These are phyloP conservation scores for Eupelmus urozonus DNA, from an alignment of 2,888 invertebrate genomes.

Conservation along the genomic window DNA sequence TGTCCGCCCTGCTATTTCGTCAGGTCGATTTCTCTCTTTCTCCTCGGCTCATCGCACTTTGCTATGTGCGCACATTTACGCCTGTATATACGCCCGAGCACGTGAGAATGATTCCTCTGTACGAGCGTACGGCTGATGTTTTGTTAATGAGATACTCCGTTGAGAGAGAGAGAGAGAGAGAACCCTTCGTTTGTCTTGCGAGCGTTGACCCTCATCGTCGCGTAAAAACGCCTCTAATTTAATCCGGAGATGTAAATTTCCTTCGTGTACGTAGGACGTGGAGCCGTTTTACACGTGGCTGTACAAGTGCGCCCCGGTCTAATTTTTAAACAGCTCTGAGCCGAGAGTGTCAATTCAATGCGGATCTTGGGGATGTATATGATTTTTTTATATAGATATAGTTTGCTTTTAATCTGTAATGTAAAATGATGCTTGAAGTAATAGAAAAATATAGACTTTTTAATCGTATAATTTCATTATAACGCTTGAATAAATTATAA, in stretches of 20 bases:
- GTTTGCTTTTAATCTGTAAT: too few relatives aligned
- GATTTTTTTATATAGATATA: background rate
- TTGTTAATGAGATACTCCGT: constrained; percentile 36
- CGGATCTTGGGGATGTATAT: too few relatives aligned
- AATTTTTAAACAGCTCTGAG: too few relatives aligned
- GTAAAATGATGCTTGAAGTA: too few relatives aligned
- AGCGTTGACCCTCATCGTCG: constrained; percentile 1
- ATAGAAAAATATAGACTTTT: constrained; percentile 23
- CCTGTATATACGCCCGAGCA: background rate
- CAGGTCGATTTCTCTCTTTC: background rate
- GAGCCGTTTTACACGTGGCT: too few relatives aligned
- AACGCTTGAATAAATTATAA: constrained; percentile 27
- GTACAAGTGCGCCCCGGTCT: too few relatives aligned
- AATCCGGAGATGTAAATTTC: constrained; percentile 1
- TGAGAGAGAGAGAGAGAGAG: too few relatives aligned
- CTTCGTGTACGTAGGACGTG: too few relatives aligned
- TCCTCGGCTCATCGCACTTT: background rate
- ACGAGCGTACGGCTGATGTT: constrained; percentile 18
- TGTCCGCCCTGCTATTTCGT: background rate
- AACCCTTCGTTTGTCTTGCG: constrained; percentile 31
- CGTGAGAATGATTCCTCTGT: constrained; percentile 10
- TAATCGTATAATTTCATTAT: background rate
- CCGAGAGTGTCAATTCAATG: too few relatives aligned
- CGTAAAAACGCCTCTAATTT: constrained; percentile 33
- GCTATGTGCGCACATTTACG: background rate